Percentiles rank a stretch among this genome's conserved stretches.
Conservation (phyloP, 1,140 invertebrate species). For the Cydia pomonella region DNA sequence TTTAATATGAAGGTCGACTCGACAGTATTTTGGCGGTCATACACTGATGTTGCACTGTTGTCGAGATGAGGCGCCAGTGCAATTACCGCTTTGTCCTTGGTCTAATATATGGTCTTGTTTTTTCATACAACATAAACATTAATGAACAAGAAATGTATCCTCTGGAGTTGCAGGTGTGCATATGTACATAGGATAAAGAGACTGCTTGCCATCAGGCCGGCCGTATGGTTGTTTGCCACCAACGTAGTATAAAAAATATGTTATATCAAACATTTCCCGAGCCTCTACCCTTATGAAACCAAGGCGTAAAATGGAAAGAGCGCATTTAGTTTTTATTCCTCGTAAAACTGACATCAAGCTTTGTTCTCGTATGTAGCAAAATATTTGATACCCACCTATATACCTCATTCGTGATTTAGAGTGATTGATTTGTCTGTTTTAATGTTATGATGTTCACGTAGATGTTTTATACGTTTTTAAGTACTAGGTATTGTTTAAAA, state of each 20-base stretch:
- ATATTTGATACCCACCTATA: neutral
- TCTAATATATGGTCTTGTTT: too few relatives aligned
- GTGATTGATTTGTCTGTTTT: neutral
- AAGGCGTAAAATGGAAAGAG: neutral
- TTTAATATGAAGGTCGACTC: too few relatives aligned
- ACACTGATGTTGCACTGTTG: too few relatives aligned
- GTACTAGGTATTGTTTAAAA: neutral
- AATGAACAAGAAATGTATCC: neutral
- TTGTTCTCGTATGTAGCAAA: neutral
- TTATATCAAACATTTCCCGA: neutral
- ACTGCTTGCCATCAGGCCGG: too few relatives aligned
- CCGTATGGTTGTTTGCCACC: too few relatives aligned
- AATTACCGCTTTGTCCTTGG: too few relatives aligned
- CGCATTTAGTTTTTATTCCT: neutral
- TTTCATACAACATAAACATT: neutral
- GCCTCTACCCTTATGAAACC: neutral
- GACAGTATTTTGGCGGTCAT: too few relatives aligned
- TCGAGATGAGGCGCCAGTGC: too few relatives aligned
- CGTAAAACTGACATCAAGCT: constrained; percentile 1
- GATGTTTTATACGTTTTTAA: neutral
- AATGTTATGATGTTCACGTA: neutral
- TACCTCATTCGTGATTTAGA: neutral
- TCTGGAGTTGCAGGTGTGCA: too few relatives aligned
- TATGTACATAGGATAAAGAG: too few relatives aligned
- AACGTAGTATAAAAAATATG: too few relatives aligned